These are phyloP conservation scores for Prunella strophiata DNA, from an alignment of 2,797 vertebrate genomes.

Conservation along the genomic window DNA sequence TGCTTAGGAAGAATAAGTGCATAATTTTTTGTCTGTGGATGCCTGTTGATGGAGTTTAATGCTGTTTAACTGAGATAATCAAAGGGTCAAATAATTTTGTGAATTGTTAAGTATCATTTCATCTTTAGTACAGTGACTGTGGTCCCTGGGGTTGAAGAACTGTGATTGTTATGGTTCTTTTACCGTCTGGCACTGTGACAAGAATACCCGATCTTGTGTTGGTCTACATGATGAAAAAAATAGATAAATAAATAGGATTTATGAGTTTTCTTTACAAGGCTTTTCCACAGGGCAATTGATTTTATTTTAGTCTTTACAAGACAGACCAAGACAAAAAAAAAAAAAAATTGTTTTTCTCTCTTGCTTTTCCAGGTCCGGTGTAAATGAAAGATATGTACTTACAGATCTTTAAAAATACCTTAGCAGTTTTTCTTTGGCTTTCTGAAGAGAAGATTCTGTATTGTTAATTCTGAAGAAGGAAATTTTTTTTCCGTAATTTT, in stretches of 20 bases:
- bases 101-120: background rate
- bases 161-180: background rate
- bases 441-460: background rate
- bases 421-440: background rate
- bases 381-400: background rate
- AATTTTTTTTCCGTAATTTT: background rate
- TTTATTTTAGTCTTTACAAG: constrained; percentile 35
- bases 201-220: background rate
- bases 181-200: constrained; percentile 20
- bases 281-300: constrained; percentile 46
- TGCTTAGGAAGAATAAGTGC: background rate
- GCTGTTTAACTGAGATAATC: background rate
- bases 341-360: background rate
- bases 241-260: constrained; percentile 58
- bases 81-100: background rate
- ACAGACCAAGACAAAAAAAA: background rate
- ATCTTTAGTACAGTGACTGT: background rate
- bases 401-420: background rate
- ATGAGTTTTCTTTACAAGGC: constrained; percentile 19
- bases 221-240: constrained; percentile 47
- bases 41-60: background rate
- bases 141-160: background rate
- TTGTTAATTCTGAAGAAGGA: background rate
- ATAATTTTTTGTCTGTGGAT: background rate
- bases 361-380: background rate